Base-by-base conservation (phyloP, 2,113 vertebrate genomes). In the Cyrtonyx montezumae region DNA sequence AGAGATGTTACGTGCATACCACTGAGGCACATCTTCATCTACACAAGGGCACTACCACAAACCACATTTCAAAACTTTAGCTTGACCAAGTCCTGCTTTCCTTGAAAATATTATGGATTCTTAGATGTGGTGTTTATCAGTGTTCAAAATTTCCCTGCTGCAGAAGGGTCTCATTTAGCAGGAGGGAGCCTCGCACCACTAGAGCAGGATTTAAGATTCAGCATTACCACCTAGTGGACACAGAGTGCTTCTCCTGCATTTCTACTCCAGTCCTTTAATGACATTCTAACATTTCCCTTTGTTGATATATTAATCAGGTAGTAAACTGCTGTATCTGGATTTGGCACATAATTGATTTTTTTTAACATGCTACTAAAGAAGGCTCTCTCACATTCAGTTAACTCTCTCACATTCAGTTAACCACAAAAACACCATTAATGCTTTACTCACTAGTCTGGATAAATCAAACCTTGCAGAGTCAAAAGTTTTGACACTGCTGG, bases 231-330 rank as follows among this genome's bases (percentile, higher is more conserved):
- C 73, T 42, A 63, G 87, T 0, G 59, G 75, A 13, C 74, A 56
- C 8, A 5, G 36, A 69, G 63, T 36, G 66, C n/a, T 63, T 18
- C 23, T 26, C 63, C 59, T 1, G 63, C 26, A 25, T 51, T 81
- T n/a, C 51, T 0, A 6, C 48, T 45, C 22, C 68, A 2, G 13
- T 19, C 32, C 36, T 12, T 6, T 30, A 6, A 0, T 40, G 13
- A 30, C 1, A 58, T 5, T 43, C 32, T 0, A 32, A 7, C 9
- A 0, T 1, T 7, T 28, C 34, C 69, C 58, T 6, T 3, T 28
- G 22, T 13, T 13, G 12, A 10, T 6, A 19, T 0, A 28, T 30
- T 36, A 6, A 78, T 2, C 37, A 15, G 5, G 13, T 11, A 67
- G 21, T 1, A 2, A 75, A 56, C 53, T 28, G 69, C 61, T 30